Conservation (phyloP, 2,888 invertebrate genomes). For the Trichopoda pennipes region DNA sequence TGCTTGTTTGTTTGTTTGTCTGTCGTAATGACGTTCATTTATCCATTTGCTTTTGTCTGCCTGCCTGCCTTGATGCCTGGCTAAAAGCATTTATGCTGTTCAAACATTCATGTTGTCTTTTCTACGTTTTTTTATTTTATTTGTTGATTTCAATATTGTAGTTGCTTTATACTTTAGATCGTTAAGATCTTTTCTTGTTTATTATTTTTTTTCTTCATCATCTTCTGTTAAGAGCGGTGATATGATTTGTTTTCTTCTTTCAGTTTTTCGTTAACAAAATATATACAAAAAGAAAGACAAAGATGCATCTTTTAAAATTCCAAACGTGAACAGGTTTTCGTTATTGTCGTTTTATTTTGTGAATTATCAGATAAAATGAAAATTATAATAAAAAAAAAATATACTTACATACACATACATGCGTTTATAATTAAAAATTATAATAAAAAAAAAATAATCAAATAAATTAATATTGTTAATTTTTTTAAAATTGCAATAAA, state of each 20-base stretch:
- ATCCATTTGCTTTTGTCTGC: conserved; percentile 48
- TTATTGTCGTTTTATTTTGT: background rate
- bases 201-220: too few relatives aligned
- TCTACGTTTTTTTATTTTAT: conserved; percentile 1
- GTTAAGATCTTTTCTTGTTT: conserved; percentile 57
- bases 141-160: conserved; percentile 27
- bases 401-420: too few relatives aligned
- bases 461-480: too few relatives aligned
- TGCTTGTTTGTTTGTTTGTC: conserved; percentile 67
- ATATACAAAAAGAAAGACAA: conserved; percentile 31
- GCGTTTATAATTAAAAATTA: too few relatives aligned
- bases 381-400: conserved; percentile 1
- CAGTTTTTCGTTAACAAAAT: conserved; percentile 39
- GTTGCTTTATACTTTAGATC: conserved; percentile 57
- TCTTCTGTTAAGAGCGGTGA: conserved; percentile 30
- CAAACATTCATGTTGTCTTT: conserved; percentile 62
- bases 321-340: conserved; percentile 66
- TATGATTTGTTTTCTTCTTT: conserved; percentile 62
- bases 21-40: conserved; percentile 67
- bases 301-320: conserved; percentile 64
- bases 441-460: too few relatives aligned
- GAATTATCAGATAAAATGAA: conserved; percentile 28
- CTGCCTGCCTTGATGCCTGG: conserved; percentile 33
- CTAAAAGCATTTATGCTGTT: conserved; percentile 57
- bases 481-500: too few relatives aligned